Conservation (phyloP, 2,888 invertebrate species). For the Marasmarcha lunaedactyla region DNA sequence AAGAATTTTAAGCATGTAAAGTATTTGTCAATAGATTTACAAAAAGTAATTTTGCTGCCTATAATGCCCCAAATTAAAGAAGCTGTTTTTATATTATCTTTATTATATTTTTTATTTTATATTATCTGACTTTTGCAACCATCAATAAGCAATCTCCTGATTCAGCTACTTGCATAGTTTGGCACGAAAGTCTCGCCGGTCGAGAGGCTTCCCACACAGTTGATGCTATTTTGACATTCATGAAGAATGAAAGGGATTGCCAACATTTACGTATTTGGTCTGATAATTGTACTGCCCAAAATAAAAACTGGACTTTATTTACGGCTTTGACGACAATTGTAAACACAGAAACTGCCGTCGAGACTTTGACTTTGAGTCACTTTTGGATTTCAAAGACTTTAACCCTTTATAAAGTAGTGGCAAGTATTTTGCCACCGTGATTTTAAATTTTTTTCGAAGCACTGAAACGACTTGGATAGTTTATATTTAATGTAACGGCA, state of each 20-base stretch:
- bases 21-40: slow-evolving; percentile 14
- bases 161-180: slow-evolving; percentile 10
- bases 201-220: slow-evolving; percentile 9
- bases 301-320: slow-evolving; percentile 10
- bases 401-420: too few relatives aligned
- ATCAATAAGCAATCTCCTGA: slow-evolving; percentile 11
- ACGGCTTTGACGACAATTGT: slow-evolving; percentile 5
- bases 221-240: slow-evolving; percentile 8
- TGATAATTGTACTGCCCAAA: slow-evolving; percentile 11
- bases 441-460: too few relatives aligned
- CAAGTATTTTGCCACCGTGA: too few relatives aligned
- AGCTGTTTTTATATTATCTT: slow-evolving; percentile 12
- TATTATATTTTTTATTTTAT: slow-evolving; percentile 11
- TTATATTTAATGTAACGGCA: too few relatives aligned
- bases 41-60: slow-evolving; percentile 10
- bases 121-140: slow-evolving; percentile 14
- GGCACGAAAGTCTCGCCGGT: slow-evolving; percentile 12
- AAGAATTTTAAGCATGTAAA: slow-evolving; percentile 8
- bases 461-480: too few relatives aligned
- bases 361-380: slow-evolving; percentile 7
- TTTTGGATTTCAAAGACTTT: slow-evolving; percentile 9
- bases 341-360: slow-evolving; percentile 4
- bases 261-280: slow-evolving; percentile 11
- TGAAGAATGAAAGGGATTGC: slow-evolving; percentile 4
- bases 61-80: slow-evolving; percentile 14